These are phyloP conservation scores for Drosophila bifasciata DNA, from an alignment of 1,140 invertebrate species.

Conservation along the genomic window DNA sequence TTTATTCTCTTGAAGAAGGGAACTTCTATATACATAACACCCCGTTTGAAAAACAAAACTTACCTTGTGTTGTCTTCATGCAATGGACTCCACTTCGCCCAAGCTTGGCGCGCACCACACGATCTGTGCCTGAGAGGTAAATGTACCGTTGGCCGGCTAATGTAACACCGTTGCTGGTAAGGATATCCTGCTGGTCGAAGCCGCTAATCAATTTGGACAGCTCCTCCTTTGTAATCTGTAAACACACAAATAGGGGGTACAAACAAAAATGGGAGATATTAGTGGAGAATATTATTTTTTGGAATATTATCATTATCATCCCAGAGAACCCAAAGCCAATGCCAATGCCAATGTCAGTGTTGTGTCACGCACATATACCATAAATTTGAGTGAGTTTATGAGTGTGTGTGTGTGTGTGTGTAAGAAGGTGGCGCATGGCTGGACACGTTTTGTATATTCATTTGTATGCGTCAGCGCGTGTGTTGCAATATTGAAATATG, in stretches of 20 bases:
- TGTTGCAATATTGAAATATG: constrained; percentile 14
- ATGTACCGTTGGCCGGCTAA: constrained; percentile 95
- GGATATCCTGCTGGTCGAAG: constrained; percentile 93
- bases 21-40: background rate
- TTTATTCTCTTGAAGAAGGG: too few species aligned
- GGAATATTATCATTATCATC: background rate
- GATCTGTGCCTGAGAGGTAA: constrained; percentile 95
- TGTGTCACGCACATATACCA: constrained; percentile 58
- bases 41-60: constrained; percentile 29
- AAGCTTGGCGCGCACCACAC: constrained; percentile 95
- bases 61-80: constrained; percentile 96
- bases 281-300: constrained; percentile 8
- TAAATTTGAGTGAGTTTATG: constrained; percentile 58
- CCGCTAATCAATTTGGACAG: constrained; percentile 93
- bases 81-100: constrained; percentile 96
- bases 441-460: constrained; percentile 29
- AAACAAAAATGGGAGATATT: constrained; percentile 8
- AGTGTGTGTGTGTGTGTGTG: constrained; percentile 22
- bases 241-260: constrained; percentile 4
- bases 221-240: constrained; percentile 94
- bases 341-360: too few species aligned
- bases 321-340: too few species aligned
- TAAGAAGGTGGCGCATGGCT: constrained; percentile 13
- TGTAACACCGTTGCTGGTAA: constrained; percentile 94
- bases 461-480: constrained; percentile 48